These are phyloP conservation scores for Chamaea fasciata DNA, from an alignment of 2,113 vertebrate genomes.

Conservation along the genomic window DNA sequence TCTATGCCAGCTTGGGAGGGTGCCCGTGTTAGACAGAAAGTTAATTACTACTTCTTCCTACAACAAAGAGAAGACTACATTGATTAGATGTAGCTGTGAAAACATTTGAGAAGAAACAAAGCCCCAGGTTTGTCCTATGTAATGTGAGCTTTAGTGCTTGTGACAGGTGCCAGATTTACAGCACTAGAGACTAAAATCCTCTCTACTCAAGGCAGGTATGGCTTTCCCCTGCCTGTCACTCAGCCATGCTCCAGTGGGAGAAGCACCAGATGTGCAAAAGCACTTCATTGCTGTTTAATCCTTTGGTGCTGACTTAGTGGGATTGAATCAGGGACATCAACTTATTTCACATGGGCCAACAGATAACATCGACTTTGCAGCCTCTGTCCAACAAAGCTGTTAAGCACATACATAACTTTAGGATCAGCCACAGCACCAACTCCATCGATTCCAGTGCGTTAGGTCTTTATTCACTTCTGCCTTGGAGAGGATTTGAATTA, in stretches of 20 bases:
- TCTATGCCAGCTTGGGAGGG: neutral
- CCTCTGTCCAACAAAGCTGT: neutral
- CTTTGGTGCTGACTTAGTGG: constrained; percentile 20
- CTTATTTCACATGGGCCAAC: neutral
- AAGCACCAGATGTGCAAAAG: constrained; percentile 45
- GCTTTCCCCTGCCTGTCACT: constrained; percentile 15
- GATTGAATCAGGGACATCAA: neutral
- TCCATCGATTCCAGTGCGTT: neutral
- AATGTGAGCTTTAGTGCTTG: constrained; percentile 50
- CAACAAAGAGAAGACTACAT: constrained; percentile 17
- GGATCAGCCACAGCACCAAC: neutral
- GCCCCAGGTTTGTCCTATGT: neutral
- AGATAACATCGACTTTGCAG: constrained; percentile 1
- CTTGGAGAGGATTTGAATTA: neutral
- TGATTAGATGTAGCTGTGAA: constrained; percentile 50
- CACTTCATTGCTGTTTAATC: constrained; percentile 24
- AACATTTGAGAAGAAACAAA: constrained; percentile 36
- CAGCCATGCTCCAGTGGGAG: constrained; percentile 9
- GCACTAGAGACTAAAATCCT: neutral
- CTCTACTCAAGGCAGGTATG: neutral
- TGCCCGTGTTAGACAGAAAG: neutral
- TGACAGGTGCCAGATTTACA: constrained; percentile 55
- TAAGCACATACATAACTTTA: constrained; percentile 11
- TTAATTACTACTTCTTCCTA: constrained; percentile 40
- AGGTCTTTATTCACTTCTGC: neutral